Evolutionary conservation across 2,888 invertebrate genomes (phyloP), one percentile per base, ranked within the genome.

Genomic region (Chrysina gloriosa): DNA sequence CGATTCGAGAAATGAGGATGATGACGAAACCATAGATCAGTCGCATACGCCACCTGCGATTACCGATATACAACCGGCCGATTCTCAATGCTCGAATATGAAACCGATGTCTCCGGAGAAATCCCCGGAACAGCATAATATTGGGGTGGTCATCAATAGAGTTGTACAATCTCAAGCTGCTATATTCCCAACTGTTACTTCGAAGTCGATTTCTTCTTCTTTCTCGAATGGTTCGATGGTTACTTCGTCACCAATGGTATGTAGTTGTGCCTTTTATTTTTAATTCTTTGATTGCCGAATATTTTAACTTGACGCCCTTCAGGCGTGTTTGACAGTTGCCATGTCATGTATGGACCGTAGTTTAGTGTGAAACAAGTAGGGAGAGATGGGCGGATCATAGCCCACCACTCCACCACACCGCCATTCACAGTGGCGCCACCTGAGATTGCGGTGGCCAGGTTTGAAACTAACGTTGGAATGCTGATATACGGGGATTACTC

Each of bases 41-140:
- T 80, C 80, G n/a, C 75, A 78, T 23, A 81, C 82, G 5, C 81
- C 84, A 16, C 81, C 82, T 31, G 73, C 81, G 31, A 71, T 80
- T 58, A 77, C 79, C 9, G 80, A 80, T 65, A 76, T 82, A 21
- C 84, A 83, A 73, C 83, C 84, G 1, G 83, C 84, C 0, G 84
- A 84, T 74, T 83, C 82, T 1, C 83, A 81, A 69, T 58, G 58
- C 14, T 80, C 80, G 65, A 80, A 80, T 65, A 75, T 79, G 14
- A 78, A 79, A 45, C 77, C 70, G 5, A 69, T 75, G 6, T 79
- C 79, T 3, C 79, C 80, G 0, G 80, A 80, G 36, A 66, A 65
- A 69, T 72, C 72, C 2, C 71, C 80, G 73, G 66, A 81, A 77
- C 63, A 75, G 77, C 67, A 61, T 31, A n/a, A n/a, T n/a, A 64